A percentile compares a stretch with the other conserved stretches of the same genome.
Conservation (phyloP, 2,797 vertebrate species). For the Apogon hyalosoma region DNA sequence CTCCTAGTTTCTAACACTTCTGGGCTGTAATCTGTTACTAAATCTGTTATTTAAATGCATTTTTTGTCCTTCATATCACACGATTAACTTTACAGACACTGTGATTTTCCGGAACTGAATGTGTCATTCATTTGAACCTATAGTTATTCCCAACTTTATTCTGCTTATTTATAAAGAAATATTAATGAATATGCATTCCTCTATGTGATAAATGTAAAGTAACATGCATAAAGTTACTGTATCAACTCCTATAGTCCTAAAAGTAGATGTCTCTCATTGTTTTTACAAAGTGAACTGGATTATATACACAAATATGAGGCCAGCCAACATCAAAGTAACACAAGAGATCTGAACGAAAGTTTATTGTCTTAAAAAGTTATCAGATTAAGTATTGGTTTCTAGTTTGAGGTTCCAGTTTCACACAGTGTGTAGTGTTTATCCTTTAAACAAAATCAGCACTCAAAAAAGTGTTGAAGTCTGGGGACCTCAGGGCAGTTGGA, state of each 20-base stretch:
- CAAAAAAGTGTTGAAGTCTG: conserved; percentile 32
- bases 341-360: conserved; percentile 39
- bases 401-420: conserved; percentile 37
- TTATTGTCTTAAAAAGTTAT: conserved; percentile 40
- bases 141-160: conserved; percentile 5
- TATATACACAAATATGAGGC: conserved; percentile 34
- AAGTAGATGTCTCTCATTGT: conserved; percentile 8
- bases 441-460: conserved; percentile 43
- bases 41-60: conserved; percentile 33
- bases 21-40: conserved; percentile 23
- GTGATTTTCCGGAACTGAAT: background rate
- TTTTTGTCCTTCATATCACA: conserved; percentile 15
- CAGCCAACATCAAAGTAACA: conserved; percentile 27
- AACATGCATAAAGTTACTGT: conserved; percentile 34
- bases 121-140: background rate
- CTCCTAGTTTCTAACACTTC: conserved; percentile 32
- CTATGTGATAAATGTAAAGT: conserved; percentile 31
- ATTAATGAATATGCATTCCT: background rate
- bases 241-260: conserved; percentile 28
- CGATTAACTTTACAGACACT: conserved; percentile 13
- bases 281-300: conserved; percentile 16
- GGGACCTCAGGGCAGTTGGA: conserved; percentile 38
- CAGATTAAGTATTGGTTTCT: conserved; percentile 4
- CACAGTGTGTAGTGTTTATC: conserved; percentile 37
- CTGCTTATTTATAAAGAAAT: conserved; percentile 20